A percentile compares a stretch with the other conserved stretches of the same genome.
Evolutionary conservation across 2,797 vertebrate genomes (phyloP).

Genomic region (Graptemys geographica): DNA sequence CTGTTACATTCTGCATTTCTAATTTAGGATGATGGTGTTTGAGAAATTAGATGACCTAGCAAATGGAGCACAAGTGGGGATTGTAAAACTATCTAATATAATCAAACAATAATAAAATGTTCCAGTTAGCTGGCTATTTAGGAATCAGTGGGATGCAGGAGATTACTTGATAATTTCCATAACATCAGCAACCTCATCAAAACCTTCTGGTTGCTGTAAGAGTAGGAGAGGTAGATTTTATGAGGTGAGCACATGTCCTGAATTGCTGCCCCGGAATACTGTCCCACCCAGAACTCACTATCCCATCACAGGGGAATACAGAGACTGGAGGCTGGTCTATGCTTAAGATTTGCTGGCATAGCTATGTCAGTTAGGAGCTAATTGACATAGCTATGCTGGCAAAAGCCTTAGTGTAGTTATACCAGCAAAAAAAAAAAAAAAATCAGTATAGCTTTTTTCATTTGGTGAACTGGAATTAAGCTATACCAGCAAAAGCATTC

Average conservation of each 20-base stretch:
- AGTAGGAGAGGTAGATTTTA: slow-evolving; percentile 54
- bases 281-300: slow-evolving; percentile 1
- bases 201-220: slow-evolving; percentile 41
- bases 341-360: slow-evolving; percentile 27
- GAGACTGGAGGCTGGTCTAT: background rate
- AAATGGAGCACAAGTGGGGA: slow-evolving; percentile 5
- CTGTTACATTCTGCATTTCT: slow-evolving; percentile 12
- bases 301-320: background rate
- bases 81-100: slow-evolving; percentile 61
- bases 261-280: slow-evolving; percentile 26
- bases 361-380: background rate
- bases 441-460: background rate
- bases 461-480: background rate
- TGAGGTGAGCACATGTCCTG: slow-evolving; percentile 36
- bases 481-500: background rate
- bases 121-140: slow-evolving; percentile 55
- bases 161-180: slow-evolving; percentile 67
- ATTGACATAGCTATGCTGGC: background rate
- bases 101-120: slow-evolving; percentile 61
- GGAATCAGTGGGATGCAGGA: slow-evolving; percentile 54
- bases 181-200: slow-evolving; percentile 41
- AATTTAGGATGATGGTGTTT: slow-evolving; percentile 29
- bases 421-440: background rate
- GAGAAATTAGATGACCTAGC: slow-evolving; percentile 52
- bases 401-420: background rate